phyloP scores from a whole-genome alignment of 2,888 invertebrate genomes.

The Digitonthophagus gazella region DNA sequence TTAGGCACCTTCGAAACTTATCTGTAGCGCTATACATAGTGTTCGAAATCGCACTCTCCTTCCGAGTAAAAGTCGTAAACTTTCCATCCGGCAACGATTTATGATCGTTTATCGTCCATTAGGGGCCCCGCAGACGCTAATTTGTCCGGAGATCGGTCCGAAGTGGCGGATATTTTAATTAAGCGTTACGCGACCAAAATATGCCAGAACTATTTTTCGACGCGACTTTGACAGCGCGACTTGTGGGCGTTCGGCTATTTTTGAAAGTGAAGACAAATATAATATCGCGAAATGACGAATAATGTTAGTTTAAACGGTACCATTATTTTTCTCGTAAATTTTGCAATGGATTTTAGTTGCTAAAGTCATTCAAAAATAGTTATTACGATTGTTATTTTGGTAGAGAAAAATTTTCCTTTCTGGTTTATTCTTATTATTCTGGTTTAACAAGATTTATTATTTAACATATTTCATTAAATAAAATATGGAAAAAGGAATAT shows the following conservation, averaged over 20 bases:
- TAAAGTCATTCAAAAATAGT: no score
- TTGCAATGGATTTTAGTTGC: no score
- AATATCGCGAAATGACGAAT: neutral
- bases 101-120: neutral
- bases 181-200: constrained; percentile 20
- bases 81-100: neutral
- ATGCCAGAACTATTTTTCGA: constrained; percentile 25
- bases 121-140: neutral
- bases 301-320: no score
- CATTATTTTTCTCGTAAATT: no score
- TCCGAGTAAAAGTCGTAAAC: neutral
- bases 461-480: no score
- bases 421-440: no score
- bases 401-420: no score
- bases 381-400: no score
- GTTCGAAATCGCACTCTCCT: neutral
- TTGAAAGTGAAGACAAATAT: constrained; percentile 14
- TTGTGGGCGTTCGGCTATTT: constrained; percentile 22
- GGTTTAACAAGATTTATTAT: no score
- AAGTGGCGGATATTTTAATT: neutral
- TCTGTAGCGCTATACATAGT: neutral
- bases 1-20: neutral
- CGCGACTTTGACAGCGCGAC: constrained; percentile 19
- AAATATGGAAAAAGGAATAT: no score
- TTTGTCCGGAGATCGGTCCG: neutral